Conservation (phyloP, 1,140 invertebrate species). For the Drosophila aff. region DNA sequence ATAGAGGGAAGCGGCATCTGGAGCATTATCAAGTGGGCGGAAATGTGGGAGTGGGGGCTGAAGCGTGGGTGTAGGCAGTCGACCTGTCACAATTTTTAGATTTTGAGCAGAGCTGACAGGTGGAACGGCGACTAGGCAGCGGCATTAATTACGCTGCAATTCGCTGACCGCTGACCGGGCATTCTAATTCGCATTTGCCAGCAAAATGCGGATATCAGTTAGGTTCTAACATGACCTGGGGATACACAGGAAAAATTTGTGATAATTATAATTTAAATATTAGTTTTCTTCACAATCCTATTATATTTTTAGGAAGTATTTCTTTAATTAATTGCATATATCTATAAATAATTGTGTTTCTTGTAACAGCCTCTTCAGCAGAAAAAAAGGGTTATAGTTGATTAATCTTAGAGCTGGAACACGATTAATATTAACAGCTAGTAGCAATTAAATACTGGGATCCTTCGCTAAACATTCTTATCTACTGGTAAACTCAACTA, state of each 20-base stretch:
- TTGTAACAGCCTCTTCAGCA: too few species aligned
- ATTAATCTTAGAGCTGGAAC: too few species aligned
- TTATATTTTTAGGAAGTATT: not conserved
- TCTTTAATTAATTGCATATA: not conserved
- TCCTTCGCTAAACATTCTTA: not conserved
- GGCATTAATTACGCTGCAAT: conserved; percentile 70
- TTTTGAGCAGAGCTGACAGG: conserved; percentile 65
- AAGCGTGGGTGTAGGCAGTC: conserved; percentile 14
- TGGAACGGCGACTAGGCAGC: conserved; percentile 40
- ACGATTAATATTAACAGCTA: too few species aligned
- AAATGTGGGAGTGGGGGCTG: conserved; percentile 12
- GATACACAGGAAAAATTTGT: not conserved
- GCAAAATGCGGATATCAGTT: conserved; percentile 67
- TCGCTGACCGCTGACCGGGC: conserved; percentile 41
- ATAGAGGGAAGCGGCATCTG: conserved; percentile 1
- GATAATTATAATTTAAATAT: not conserved
- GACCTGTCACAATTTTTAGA: conserved; percentile 71
- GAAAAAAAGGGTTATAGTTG: not conserved
- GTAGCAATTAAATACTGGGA: too few species aligned
- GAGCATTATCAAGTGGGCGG: conserved; percentile 31
- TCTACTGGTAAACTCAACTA: not conserved
- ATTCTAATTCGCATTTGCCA: conserved; percentile 56
- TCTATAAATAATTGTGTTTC: too few species aligned
- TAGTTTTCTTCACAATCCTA: too few species aligned
- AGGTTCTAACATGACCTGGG: conserved; percentile 14